Evolutionary conservation across 2,888 invertebrate genomes (phyloP), one percentile per base, ranked within the genome.

Genomic region (Abrostola triplasia): DNA sequence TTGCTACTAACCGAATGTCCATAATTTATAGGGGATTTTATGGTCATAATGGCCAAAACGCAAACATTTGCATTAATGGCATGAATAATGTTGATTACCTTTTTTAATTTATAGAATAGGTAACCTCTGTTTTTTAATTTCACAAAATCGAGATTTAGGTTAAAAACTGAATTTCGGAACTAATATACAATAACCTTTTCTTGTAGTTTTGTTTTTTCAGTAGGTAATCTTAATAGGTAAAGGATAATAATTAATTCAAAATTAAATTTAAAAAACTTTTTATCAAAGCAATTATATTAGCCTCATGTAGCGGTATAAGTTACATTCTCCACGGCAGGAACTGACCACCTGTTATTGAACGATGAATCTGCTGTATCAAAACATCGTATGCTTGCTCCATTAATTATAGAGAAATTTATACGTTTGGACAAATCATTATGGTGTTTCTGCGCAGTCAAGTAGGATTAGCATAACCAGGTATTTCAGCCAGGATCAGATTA

Each of bases 351-450:
- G 94, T 93, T 90, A 84, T 76, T 62, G 58, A 67, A 61, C 73
- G 78, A 88, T 88, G 88, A 90, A 90, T 92, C 89, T 90, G 85
- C 88, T 88, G 82, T 85, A 92, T 91, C 91, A 90, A 88, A 91
- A 90, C 88, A 90, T 90, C 87, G 86, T 87, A 86, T 87, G 86
- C 83, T 85, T 76, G 76, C 81, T 79, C 84, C 85, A 92, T 93
- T 92, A 92, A 92, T 94, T 93, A 90, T 88, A 82, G 70, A 86
- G 88, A 92, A 93, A 92, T 92, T 91, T 92, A 92, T 92, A 89
- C 82, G 79, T 86, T 82, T 83, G 86, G 89, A 93, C 91, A 92
- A 90, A 92, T 92, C 84, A 84, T 81, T 80, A 60, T 83, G 81
- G 81, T 82, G 83, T 86, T 87, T 82, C 70, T 78, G 79, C 76